Evolutionary conservation across 2,888 invertebrate genomes (phyloP), one percentile per base, ranked within the genome.

Genomic region (Meteorus colon): DNA sequence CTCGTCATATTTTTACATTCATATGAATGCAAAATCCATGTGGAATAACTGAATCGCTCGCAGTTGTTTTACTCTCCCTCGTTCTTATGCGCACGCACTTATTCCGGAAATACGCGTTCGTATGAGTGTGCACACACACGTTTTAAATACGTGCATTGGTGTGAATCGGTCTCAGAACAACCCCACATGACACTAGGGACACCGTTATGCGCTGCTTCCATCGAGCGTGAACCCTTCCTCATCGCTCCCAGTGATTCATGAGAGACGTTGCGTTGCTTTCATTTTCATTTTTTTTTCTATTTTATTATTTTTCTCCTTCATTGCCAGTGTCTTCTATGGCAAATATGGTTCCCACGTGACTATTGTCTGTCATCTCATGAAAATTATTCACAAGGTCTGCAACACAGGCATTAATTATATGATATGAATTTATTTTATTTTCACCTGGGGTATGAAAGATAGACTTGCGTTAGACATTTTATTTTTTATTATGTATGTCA

Each of bases 161-260:
- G 70, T 71, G 70, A 66, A 70, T 66, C 70, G 65, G 62, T 37
- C 41, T 24, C 12, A 69, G 55, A 55, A 69, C 59, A 51, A 55
- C 41, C 55, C 71, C 51, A 55, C 45, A 60, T 62, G 37, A 45
- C 71, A 75, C 71, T 71, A 75, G 75, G 75, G 75, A 65, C 71
- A 63, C 75, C 75, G 75, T 71, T 75, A 75, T 66, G 37, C 71
- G 55, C 71, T 71, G 71, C 70, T 19, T 55, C 65, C 71, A 75
- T 75, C 75, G 70, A 66, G 75, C 66, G 34, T 71, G 63, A 75
- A 75, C 75, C 75, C 75, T 80, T 77, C 67, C 65, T 71, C 60
- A 73, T 75, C 63, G 51, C 63, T 66, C 72, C 45, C 48, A 51
- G 55, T 69, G 65, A 73, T 74, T 77, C 78, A 75, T 72, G 72